Evolutionary conservation across 2,888 invertebrate species (phyloP).

Genomic region (Oxytorus armatus): DNA sequence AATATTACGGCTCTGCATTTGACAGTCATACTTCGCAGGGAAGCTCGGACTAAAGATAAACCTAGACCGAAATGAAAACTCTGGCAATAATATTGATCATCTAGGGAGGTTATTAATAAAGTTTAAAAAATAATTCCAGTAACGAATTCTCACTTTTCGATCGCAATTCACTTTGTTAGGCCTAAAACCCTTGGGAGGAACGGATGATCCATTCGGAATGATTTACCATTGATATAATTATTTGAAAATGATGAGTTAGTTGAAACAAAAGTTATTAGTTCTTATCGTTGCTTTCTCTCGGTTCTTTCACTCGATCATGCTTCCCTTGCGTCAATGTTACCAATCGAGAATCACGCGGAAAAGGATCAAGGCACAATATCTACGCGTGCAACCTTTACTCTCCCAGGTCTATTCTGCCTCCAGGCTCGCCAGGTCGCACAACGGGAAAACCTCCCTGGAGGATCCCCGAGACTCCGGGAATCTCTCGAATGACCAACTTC

Average conservation of each 20-base stretch:
- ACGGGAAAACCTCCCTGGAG: conserved; percentile 38
- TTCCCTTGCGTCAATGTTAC: not conserved
- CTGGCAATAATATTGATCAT: too few species aligned
- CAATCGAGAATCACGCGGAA: not conserved
- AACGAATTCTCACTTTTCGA: too few species aligned
- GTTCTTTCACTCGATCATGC: not conserved
- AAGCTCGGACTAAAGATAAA: conserved; percentile 1
- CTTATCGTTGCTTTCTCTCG: not conserved
- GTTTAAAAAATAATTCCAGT: too few species aligned
- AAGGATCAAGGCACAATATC: conserved; percentile 3
- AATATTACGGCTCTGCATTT: conserved; percentile 39
- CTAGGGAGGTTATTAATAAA: too few species aligned
- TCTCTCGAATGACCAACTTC: conserved; percentile 63
- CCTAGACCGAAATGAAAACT: not conserved
- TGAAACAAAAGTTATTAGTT: too few species aligned
- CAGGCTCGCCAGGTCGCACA: conserved; percentile 27
- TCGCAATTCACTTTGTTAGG: too few species aligned
- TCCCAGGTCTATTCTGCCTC: conserved; percentile 22
- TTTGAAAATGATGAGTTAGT: too few species aligned
- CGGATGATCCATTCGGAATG: too few species aligned
- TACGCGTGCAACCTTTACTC: conserved; percentile 17
- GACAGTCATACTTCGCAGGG: conserved; percentile 21
- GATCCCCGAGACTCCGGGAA: conserved; percentile 56
- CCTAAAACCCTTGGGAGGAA: too few species aligned
- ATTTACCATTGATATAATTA: too few species aligned